Base-by-base conservation (phyloP, 2,113 vertebrate species). In the Mus spicilegus region DNA sequence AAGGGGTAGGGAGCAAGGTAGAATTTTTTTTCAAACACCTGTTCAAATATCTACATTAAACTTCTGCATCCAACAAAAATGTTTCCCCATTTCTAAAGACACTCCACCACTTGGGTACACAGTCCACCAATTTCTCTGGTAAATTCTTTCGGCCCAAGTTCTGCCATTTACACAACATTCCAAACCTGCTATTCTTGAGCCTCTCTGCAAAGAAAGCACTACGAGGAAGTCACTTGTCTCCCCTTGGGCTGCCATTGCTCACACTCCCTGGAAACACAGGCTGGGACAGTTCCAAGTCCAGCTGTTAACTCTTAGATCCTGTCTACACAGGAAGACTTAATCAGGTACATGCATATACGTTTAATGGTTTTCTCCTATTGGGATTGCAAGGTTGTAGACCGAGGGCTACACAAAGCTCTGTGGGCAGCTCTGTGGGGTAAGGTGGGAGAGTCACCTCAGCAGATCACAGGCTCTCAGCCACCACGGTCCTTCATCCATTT, bases 21-120 rank as follows among this genome's bases (percentile, higher is more conserved):
- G 8, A 84, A 36, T 93, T 30, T 92, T 88, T 88, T 94, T 93
- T 42, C 6, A 39, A 90, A 93, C 20, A 87, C 69, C 76, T 95
- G 56, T 85, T 92, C 90, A 70, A 92, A 95, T 92, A 39, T 39
- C 54, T 80, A 33, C 61, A 89, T 89, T 91, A 80, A 91, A 89
- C 3, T 85, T 95, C 51, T 90, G 56, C 33, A 86, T 84, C 63
- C 4, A 36, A 5, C 76, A 26, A 92, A 28, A 77, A 39, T 28
- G 69, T 16, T 77, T 33, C 26, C 91, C 80, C 46, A n/a, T 30
- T 91, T 95, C 54, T 89, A 91, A 80, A 90, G 89, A 16, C 91
- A 16, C 24, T 80, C 85, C 80, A 49, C 1, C 26, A 16, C 88
- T 30, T 76, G 87, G 33, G 10, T 10, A 78, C 5, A 26, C 10